Evolutionary conservation across 2,888 invertebrate species (phyloP).

Genomic region (Schrankia costaestrigalis): DNA sequence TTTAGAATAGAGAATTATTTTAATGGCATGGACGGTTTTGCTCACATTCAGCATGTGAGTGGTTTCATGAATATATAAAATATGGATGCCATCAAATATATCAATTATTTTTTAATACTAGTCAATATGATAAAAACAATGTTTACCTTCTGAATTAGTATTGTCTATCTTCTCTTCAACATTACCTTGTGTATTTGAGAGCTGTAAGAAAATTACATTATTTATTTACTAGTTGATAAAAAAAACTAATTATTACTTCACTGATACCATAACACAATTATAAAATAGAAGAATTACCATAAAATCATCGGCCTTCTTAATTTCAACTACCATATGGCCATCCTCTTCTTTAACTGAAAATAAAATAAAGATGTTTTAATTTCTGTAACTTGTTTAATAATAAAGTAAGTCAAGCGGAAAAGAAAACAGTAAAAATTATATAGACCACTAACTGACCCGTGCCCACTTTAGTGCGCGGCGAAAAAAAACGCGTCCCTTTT

Average conservation of each 20-base stretch:
- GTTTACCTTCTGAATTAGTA: conserved; percentile 49
- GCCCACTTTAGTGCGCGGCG: too few species aligned
- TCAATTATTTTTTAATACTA: neutral
- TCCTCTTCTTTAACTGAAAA: conserved; percentile 66
- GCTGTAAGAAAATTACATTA: conserved; percentile 28
- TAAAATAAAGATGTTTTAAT: too few species aligned
- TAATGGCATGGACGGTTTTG: too few species aligned
- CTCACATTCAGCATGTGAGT: too few species aligned
- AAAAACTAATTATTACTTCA: neutral
- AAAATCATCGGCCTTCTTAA: conserved; percentile 62
- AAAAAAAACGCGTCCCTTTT: too few species aligned
- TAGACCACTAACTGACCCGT: too few species aligned
- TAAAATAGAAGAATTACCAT: conserved; percentile 45
- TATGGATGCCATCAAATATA: neutral
- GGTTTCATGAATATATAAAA: too few species aligned
- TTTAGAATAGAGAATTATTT: too few species aligned
- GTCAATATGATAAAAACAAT: neutral
- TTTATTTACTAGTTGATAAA: neutral
- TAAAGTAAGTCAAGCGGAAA: too few species aligned
- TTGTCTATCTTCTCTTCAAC: conserved; percentile 34
- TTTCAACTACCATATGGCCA: conserved; percentile 69
- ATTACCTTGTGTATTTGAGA: conserved; percentile 29
- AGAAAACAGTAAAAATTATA: too few species aligned
- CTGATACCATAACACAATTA: neutral
- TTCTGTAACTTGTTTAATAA: too few species aligned